Percentiles rank a stretch among this genome's conserved stretches.
Evolutionary conservation across 1,140 invertebrate genomes (phyloP).

Genomic region (Tetragnatha versicolor): DNA sequence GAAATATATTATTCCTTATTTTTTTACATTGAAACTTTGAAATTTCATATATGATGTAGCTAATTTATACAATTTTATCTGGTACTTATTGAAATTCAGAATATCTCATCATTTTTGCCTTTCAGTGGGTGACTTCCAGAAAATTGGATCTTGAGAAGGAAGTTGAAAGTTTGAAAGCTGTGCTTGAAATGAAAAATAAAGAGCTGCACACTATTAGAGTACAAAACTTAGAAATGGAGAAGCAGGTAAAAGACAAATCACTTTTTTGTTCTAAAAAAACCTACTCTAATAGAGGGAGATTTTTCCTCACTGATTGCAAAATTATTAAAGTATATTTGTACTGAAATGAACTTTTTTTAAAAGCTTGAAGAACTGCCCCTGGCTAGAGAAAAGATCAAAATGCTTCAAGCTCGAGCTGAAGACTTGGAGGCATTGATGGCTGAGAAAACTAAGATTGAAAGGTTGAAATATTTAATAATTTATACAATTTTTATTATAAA

Average conservation of each 20-base stretch:
- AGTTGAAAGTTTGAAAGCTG: constrained; percentile 58
- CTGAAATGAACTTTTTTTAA: not conserved
- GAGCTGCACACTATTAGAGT: constrained; percentile 53
- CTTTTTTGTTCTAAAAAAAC: too few relatives aligned
- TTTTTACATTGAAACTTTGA: too few relatives aligned
- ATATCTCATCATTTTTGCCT: not conserved
- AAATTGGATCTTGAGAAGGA: constrained; percentile 56
- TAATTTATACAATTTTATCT: too few relatives aligned
- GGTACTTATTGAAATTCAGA: too few relatives aligned
- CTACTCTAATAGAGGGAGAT: too few relatives aligned
- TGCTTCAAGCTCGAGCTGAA: constrained; percentile 73
- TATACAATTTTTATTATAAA: too few relatives aligned
- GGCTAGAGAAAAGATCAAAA: constrained; percentile 63
- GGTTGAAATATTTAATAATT: too few relatives aligned
- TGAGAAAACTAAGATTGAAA: constrained; percentile 64
- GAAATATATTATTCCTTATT: too few relatives aligned
- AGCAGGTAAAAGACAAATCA: constrained; percentile 51
- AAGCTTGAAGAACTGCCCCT: constrained; percentile 67
- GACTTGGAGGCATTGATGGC: constrained; percentile 74
- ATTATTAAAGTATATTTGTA: too few relatives aligned
- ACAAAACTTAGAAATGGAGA: constrained; percentile 54
- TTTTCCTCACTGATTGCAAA: too few relatives aligned
- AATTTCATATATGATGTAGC: too few relatives aligned
- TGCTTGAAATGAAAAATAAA: constrained; percentile 57
- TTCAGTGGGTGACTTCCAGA: constrained; percentile 50